phyloP scores from a whole-genome alignment of 2,888 invertebrate species.

The Sipunculus nudus region DNA sequence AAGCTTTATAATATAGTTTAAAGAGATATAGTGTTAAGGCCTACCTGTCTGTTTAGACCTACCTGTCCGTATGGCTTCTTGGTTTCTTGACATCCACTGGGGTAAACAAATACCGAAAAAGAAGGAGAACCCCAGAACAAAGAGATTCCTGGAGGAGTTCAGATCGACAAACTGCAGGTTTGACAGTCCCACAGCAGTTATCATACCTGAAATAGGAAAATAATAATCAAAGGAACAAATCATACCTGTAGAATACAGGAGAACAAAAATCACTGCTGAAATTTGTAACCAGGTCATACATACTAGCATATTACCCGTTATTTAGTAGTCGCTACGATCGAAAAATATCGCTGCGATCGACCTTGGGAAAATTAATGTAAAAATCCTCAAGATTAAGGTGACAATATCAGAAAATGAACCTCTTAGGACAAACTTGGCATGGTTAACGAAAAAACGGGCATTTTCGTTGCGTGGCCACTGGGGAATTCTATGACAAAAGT shows the following conservation, averaged over 20 bases:
- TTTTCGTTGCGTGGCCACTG: no score
- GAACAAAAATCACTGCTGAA: not conserved
- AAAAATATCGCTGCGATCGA: no score
- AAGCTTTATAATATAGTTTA: not conserved
- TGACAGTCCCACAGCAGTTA: conserved; percentile 60
- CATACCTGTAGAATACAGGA: not conserved
- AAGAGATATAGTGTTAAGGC: not conserved
- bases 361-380: no score
- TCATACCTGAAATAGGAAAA: conserved; percentile 58
- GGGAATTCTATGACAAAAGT: no score
- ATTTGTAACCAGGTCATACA: not conserved
- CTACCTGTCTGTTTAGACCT: not conserved
- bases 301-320: no score
- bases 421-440: no score
- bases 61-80: conserved; percentile 51
- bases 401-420: no score
- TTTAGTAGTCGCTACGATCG: no score
- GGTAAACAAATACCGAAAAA: conserved; percentile 79
- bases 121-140: conserved; percentile 86
- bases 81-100: conserved; percentile 45
- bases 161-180: conserved; percentile 73
- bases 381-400: no score
- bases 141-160: conserved; percentile 85
- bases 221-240: not conserved
- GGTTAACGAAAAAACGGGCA: no score